phyloP scores from a whole-genome alignment of 2,888 invertebrate species.

The Lucinisca nassula region DNA sequence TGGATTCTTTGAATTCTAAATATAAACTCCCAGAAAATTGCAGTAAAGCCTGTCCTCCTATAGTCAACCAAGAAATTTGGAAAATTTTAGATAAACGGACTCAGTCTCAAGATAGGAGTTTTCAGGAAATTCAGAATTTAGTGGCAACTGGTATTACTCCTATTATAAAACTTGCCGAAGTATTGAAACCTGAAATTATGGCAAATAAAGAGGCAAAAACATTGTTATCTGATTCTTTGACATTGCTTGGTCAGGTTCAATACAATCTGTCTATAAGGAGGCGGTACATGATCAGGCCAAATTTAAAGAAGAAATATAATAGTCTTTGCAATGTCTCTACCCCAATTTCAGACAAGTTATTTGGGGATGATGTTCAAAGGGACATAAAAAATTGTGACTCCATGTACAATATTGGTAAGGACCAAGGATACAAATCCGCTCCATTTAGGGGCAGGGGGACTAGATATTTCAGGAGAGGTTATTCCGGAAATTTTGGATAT shows the following conservation, averaged over 20 bases:
- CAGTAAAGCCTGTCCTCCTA: neutral
- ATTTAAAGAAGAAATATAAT: neutral
- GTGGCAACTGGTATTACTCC: neutral
- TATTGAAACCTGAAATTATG: neutral
- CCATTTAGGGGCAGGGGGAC: too few species aligned
- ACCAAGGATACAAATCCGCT: too few species aligned
- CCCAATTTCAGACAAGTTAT: conserved; percentile 11
- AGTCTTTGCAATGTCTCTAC: neutral
- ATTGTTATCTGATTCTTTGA: neutral
- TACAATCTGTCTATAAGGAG: neutral
- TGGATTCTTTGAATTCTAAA: neutral
- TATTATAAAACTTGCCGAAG: neutral
- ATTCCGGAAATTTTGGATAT: too few species aligned
- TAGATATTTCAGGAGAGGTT: too few species aligned
- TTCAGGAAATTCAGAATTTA: neutral
- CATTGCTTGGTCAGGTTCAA: neutral
- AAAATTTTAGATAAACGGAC: neutral
- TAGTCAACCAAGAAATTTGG: conserved; percentile 1
- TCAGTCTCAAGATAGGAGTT: neutral
- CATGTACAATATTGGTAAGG: neutral
- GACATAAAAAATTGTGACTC: conserved; percentile 18
- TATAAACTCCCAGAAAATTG: neutral
- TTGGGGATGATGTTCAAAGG: conserved; percentile 14
- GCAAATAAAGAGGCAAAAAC: neutral
- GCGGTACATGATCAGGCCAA: neutral